Conservation (phyloP, 2,888 invertebrate genomes). For the Drosophila merina region DNA sequence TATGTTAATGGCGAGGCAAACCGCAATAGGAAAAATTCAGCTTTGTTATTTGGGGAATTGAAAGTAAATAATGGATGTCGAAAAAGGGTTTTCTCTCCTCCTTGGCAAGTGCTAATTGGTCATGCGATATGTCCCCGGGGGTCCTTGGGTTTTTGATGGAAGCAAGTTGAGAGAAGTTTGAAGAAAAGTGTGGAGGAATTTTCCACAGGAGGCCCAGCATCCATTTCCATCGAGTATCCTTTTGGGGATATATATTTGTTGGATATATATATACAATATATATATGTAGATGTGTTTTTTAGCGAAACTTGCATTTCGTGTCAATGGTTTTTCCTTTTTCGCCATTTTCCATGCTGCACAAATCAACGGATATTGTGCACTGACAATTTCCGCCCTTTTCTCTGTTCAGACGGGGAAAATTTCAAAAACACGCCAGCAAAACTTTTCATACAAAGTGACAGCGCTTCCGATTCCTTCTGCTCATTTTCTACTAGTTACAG, state of each 20-base stretch:
- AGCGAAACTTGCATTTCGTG: constrained; percentile 49
- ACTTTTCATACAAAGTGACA: constrained; percentile 45
- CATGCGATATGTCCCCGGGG: constrained; percentile 58
- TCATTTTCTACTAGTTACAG: constrained; percentile 31
- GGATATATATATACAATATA: too few relatives aligned
- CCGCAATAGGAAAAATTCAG: constrained; percentile 66
- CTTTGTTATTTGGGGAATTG: constrained; percentile 67
- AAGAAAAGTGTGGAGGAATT: too few relatives aligned
- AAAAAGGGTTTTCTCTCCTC: constrained; percentile 29
- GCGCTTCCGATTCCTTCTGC: constrained; percentile 33
- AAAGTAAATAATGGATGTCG: constrained; percentile 65
- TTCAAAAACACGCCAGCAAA: constrained; percentile 46
- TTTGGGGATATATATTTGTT: constrained; percentile 4
- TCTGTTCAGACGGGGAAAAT: constrained; percentile 21
- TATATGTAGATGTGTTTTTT: neutral
- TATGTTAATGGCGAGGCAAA: constrained; percentile 65
- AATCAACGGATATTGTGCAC: constrained; percentile 78
- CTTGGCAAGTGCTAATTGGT: constrained; percentile 59
- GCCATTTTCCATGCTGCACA: constrained; percentile 68
- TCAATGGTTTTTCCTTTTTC: constrained; percentile 59
- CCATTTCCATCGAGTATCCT: neutral
- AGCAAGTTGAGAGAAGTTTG: too few relatives aligned
- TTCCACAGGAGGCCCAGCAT: neutral
- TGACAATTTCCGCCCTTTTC: constrained; percentile 73
- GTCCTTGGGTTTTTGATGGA: neutral